Percentiles rank a stretch among this genome's conserved stretches.
Conservation (phyloP, 2,888 invertebrate genomes). For the Helleia helle region DNA sequence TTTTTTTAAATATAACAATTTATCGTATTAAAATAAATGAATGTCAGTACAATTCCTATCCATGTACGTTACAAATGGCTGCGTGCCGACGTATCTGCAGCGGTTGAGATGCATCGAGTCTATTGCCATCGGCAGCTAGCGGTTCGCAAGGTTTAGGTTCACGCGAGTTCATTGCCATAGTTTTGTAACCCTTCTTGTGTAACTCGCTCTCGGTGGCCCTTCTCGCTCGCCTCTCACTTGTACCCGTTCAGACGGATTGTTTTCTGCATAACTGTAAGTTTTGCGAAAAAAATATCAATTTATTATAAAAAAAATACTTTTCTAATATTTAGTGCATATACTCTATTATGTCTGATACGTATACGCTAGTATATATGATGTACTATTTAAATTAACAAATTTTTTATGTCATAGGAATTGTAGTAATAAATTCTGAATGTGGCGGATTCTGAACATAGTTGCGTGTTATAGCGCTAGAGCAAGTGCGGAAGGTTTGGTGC, state of each 20-base stretch:
- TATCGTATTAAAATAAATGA: too few relatives aligned
- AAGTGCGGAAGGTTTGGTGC: slow-evolving; percentile 61
- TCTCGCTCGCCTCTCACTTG: slow-evolving; percentile 63
- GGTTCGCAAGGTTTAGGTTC: slow-evolving; percentile 72
- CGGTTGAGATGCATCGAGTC: slow-evolving; percentile 29
- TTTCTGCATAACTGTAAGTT: slow-evolving; percentile 20
- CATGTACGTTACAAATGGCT: neutral
- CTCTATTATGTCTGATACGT: too few relatives aligned
- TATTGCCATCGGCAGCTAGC: slow-evolving; percentile 59
- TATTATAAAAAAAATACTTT: too few relatives aligned
- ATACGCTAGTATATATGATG: too few relatives aligned
- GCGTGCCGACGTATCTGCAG: slow-evolving; percentile 10
- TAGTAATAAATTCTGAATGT: too few relatives aligned
- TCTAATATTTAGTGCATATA: too few relatives aligned
- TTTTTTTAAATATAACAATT: too few relatives aligned
- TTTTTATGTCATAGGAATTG: too few relatives aligned
- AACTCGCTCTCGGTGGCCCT: slow-evolving; percentile 64
- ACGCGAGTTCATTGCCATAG: slow-evolving; percentile 72
- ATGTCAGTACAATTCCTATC: too few relatives aligned
- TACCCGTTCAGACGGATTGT: slow-evolving; percentile 39
- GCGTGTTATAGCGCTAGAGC: too few relatives aligned
- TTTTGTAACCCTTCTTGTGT: slow-evolving; percentile 75
- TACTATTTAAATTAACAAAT: too few relatives aligned
- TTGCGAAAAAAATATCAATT: neutral
- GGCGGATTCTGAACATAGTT: too few relatives aligned